Evolutionary conservation across 2,797 vertebrate genomes (phyloP).

Genomic region (Echiichthys vipera): DNA sequence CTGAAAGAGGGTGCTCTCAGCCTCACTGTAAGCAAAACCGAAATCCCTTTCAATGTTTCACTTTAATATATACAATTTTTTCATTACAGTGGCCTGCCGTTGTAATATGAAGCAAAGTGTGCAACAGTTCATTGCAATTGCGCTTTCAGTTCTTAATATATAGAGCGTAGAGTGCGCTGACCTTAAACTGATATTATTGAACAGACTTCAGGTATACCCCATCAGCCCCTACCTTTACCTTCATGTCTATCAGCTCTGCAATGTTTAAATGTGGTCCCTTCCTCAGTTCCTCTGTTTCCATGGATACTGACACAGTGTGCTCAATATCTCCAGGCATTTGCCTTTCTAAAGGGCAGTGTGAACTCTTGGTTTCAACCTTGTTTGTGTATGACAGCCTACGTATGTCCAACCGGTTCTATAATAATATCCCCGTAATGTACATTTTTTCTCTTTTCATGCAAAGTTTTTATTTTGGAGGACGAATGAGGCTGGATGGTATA

Average conservation of each 20-base stretch:
- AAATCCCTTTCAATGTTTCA: conserved; percentile 9
- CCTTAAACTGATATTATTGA: conserved; percentile 61
- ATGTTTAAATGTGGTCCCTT: conserved; percentile 77
- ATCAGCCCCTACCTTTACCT: conserved; percentile 51
- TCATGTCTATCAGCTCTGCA: conserved; percentile 72
- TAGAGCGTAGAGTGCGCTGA: conserved; percentile 16
- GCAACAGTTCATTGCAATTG: conserved; percentile 19
- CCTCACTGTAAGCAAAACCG: conserved; percentile 1
- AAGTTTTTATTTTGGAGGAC: conserved; percentile 15
- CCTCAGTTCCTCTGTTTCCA: conserved; percentile 84
- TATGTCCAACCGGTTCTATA: conserved; percentile 10
- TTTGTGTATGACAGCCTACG: conserved; percentile 46
- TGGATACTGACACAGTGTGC: conserved; percentile 84
- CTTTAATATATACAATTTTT: conserved; percentile 10
- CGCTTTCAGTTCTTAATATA: conserved; percentile 24
- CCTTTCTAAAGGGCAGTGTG: conserved; percentile 84
- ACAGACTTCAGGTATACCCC: conserved; percentile 35
- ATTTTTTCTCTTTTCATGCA: conserved; percentile 26
- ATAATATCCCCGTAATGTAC: conserved; percentile 17
- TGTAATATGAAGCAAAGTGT: conserved; percentile 15
- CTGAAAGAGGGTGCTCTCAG: neutral
- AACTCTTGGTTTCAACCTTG: conserved; percentile 74
- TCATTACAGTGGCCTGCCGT: conserved; percentile 1
- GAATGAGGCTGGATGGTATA: conserved; percentile 50
- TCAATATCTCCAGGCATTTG: conserved; percentile 83